Evolutionary conservation across 2,888 invertebrate species (phyloP), one percentile per base, ranked within the genome.

Genomic region (Penaeus monodon): DNA sequence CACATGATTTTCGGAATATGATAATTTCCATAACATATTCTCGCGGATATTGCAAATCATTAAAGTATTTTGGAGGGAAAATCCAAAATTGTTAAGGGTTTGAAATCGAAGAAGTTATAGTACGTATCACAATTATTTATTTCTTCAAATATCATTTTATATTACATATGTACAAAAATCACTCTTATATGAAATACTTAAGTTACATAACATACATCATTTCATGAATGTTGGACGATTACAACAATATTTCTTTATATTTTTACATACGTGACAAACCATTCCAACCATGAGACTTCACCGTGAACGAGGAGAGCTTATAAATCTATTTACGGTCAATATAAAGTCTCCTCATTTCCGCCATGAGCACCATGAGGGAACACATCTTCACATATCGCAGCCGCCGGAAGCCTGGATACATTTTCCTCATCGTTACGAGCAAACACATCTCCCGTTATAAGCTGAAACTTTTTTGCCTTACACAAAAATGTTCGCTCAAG

Each of bases 131-230:
- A 85, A 85, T 81, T 33, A 85, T 85, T 81, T 85, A 85, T 85
- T 83, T 85, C 57, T 81, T 85, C 85, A 85, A 85, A 85, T 85
- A 85, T 81, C 76, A 85, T 85, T 74, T 64, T 85, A 81, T 85
- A 81, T 76, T 85, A 85, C 85, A 85, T 85, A 85, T 85, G 81
- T 85, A 85, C 85, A 85, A 84, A 85, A 84, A 85, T 76, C 63
- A 76, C 83, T 74, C 83, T 33, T 74, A 83, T 83, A 83, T 76
- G 83, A 83, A 83, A 83, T 44, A 64, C 33, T 77, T 77, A n/a
- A 77, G 33, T 77, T 77, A 77, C 77, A 77, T 77, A 77, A 77
- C 77, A 77, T 63, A 38, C 57, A 76, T 33, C 44, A 76, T 57
- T 77, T 57, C 77, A 57, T 77, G 77, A 77, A 49, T n/a, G 77